phyloP scores from a whole-genome alignment of 1,140 invertebrate genomes.

The Cecropterus lyciades region DNA sequence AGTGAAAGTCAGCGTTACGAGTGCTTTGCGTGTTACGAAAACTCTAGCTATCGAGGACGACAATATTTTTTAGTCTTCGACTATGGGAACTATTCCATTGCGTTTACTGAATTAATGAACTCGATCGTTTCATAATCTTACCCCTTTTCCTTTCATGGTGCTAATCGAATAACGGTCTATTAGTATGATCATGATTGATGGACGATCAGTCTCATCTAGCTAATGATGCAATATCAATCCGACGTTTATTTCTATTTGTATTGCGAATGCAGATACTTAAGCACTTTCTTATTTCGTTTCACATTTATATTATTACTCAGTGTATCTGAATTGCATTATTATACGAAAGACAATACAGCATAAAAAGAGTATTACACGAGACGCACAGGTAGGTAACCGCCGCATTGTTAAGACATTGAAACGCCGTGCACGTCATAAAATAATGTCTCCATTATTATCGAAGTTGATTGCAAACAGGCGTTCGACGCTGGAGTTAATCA shows the following conservation, averaged over 20 bases:
- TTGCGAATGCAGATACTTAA: background rate
- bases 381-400: constrained; percentile 33
- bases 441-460: constrained; percentile 67
- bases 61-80: constrained; percentile 42
- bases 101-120: constrained; percentile 13
- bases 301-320: constrained; percentile 22
- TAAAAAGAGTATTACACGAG: constrained; percentile 33
- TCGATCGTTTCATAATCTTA: constrained; percentile 11
- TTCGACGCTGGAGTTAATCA: constrained; percentile 65
- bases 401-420: constrained; percentile 41
- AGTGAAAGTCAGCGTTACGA: constrained; percentile 72
- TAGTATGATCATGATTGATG: constrained; percentile 20
- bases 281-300: constrained; percentile 19
- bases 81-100: constrained; percentile 34
- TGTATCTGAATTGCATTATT: constrained; percentile 23
- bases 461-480: constrained; percentile 48
- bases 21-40: constrained; percentile 68
- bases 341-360: constrained; percentile 26
- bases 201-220: constrained; percentile 17
- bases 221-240: background rate
- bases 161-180: constrained; percentile 26
- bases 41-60: constrained; percentile 50
- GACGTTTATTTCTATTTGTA: constrained; percentile 7
- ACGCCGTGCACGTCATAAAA: constrained; percentile 49
- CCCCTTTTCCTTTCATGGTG: constrained; percentile 6